A percentile compares a stretch with the other conserved stretches of the same genome.
These are phyloP conservation scores for Calvadosia cruxmelitensis DNA, from an alignment of 30 jellyfish, hydroid and myxozoan genomes.

Conservation along the genomic window DNA sequence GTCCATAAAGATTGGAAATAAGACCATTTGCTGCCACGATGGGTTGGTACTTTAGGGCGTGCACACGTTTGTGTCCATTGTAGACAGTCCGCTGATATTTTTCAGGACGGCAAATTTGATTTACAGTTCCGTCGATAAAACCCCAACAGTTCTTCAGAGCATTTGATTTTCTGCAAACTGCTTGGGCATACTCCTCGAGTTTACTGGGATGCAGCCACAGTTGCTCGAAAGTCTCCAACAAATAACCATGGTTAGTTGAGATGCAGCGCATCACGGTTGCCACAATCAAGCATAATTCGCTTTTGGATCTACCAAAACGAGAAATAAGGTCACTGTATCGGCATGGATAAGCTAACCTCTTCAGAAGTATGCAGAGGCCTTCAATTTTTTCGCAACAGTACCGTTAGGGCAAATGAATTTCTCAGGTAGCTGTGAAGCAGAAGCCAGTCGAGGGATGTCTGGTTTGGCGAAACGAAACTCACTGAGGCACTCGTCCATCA, in stretches of 20 bases:
- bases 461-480: no score
- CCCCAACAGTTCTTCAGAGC: constrained; percentile 44
- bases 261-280: constrained; percentile 28
- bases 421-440: no score
- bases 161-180: constrained; percentile 19
- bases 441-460: no score
- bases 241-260: constrained; percentile 5
- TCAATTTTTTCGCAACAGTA: no score
- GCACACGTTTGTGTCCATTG: constrained; percentile 71
- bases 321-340: constrained; percentile 34
- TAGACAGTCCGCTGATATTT: constrained; percentile 41
- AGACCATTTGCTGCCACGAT: constrained; percentile 63
- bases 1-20: constrained; percentile 40
- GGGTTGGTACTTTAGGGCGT: constrained; percentile 45
- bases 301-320: constrained; percentile 28
- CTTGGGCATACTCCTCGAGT: constrained; percentile 23
- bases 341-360: constrained; percentile 43
- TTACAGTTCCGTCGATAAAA: constrained; percentile 67
- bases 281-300: constrained; percentile 38
- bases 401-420: no score
- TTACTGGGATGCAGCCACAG: constrained; percentile 31
- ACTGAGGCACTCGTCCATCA: no score
- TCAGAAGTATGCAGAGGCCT: constrained; percentile 36
- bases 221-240: constrained; percentile 24
- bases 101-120: constrained; percentile 66